phyloP scores from a whole-genome alignment of 2,888 invertebrate genomes.

The Caenorhabditis sp. region DNA sequence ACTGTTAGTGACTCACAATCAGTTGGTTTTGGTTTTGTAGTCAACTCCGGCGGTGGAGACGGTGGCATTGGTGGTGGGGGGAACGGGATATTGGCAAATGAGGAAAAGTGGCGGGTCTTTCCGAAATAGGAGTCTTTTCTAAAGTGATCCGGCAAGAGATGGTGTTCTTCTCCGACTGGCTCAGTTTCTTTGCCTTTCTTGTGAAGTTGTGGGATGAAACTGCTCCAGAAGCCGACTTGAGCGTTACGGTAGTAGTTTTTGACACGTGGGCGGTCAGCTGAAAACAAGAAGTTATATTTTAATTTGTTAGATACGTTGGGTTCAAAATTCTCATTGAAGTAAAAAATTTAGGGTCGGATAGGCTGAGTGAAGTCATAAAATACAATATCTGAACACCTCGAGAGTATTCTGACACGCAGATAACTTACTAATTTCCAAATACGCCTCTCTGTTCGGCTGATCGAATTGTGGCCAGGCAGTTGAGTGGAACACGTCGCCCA shows the following conservation, averaged over 20 bases:
- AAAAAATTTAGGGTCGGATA: too few species aligned
- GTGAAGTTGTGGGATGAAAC: conserved; percentile 76
- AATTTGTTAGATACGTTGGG: not conserved
- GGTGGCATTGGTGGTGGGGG: conserved; percentile 79
- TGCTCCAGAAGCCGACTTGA: conserved; percentile 78
- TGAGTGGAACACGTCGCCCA: conserved; percentile 74
- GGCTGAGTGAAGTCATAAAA: too few species aligned
- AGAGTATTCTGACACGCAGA: too few species aligned
- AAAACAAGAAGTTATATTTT: conserved; percentile 29
- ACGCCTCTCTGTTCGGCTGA: conserved; percentile 75
- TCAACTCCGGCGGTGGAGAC: conserved; percentile 67
- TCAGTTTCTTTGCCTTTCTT: conserved; percentile 62
- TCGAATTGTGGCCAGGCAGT: conserved; percentile 78
- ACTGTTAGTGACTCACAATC: conserved; percentile 13
- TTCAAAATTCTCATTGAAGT: not conserved
- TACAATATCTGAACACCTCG: too few species aligned
- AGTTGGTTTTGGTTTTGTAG: conserved; percentile 64
- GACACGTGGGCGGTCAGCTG: conserved; percentile 74
- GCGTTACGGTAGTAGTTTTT: conserved; percentile 78
- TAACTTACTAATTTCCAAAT: conserved; percentile 76
- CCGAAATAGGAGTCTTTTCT: conserved; percentile 75
- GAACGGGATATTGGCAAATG: conserved; percentile 73
- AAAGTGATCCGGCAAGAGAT: conserved; percentile 54
- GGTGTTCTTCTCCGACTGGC: conserved; percentile 47
- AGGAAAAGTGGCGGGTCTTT: conserved; percentile 72